A percentile compares a stretch with the other conserved stretches of the same genome.
These are phyloP conservation scores for Orius insidiosus DNA, from an alignment of 1,140 invertebrate species.

Conservation along the genomic window DNA sequence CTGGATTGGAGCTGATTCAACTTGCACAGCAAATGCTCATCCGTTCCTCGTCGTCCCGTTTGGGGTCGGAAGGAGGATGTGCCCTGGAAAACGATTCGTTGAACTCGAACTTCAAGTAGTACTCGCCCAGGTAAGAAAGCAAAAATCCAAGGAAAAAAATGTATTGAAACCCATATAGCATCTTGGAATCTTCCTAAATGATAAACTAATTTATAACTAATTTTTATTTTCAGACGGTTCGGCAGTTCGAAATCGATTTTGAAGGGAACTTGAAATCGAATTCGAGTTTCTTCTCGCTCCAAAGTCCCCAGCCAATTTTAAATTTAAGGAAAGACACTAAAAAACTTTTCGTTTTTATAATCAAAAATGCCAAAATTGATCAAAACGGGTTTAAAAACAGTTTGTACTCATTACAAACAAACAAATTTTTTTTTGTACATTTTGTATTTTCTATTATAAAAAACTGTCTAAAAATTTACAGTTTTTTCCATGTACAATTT, in stretches of 20 bases:
- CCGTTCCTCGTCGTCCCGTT: conserved; percentile 64
- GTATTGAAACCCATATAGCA: no score
- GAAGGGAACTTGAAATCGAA: conserved; percentile 48
- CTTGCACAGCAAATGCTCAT: conserved; percentile 25
- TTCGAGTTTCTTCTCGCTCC: conserved; percentile 63
- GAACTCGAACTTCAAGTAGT: conserved; percentile 58
- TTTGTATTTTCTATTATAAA: no score
- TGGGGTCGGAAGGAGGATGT: conserved; percentile 64
- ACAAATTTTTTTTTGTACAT: no score
- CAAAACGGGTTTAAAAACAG: no score
- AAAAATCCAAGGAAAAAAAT: no score
- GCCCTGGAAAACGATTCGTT: conserved; percentile 65
- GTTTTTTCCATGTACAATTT: no score
- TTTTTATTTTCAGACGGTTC: conserved; percentile 38
- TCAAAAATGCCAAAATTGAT: no score
- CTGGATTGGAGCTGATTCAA: conserved; percentile 45
- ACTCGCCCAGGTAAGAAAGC: conserved; percentile 51
- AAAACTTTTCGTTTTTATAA: no score
- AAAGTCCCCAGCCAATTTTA: conserved; percentile 46
- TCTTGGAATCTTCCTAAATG: no score
- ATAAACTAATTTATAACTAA: no score
- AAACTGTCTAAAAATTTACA: no score
- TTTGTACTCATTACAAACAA: no score
- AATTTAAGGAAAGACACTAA: conserved; percentile 33
- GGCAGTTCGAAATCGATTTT: conserved; percentile 47